Evolutionary conservation across 2,113 vertebrate species (phyloP), one percentile per base, ranked within the genome.

Genomic region (Tyto alba): DNA sequence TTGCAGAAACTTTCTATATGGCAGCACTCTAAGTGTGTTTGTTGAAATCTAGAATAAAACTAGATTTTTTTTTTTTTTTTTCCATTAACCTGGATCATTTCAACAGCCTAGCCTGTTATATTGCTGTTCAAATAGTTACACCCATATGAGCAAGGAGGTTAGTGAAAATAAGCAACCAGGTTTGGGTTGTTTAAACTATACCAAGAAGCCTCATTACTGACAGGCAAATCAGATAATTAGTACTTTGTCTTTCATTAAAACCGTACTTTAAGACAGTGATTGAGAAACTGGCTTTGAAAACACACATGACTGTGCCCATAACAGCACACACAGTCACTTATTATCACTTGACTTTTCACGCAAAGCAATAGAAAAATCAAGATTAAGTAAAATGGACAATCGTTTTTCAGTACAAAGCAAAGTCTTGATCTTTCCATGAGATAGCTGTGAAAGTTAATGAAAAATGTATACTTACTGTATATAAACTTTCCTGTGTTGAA

Each of bases 401-500:
- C 4, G 2, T 76, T 68, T 62, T 52, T 53, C 19, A 90, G 13
- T 57, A 66, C 17, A 67, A 86, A 63, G 11, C 17, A 55, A 52
- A 77, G 9, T 53, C 34, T 48, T 53, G 19, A 62, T 45, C 50
- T 71, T 74, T 48, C 41, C 6, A 64, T 14, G 73, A 30, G 26
- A 67, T 0, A 83, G 18, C 32, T 67, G 50, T 29, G 85, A 16
- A 91, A 53, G 19, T 64, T 48, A 71, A 74, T 2, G 2, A 74
- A 41, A 82, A 78, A 59, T 26, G 10, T 60, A 40, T 93, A 99
- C 99, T 98, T 98, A 99, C 99, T 99, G 97, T 99, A 99, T 96
- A 99, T 99, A 93, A 99, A 99, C 95, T 98, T 98, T 43, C 99
- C 99, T 1, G 99, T 99, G 96, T 99, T 99, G 96, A 98, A 99